Evolutionary conservation across 1,140 invertebrate species (phyloP).

Genomic region (Zaprionus kolodkinae): DNA sequence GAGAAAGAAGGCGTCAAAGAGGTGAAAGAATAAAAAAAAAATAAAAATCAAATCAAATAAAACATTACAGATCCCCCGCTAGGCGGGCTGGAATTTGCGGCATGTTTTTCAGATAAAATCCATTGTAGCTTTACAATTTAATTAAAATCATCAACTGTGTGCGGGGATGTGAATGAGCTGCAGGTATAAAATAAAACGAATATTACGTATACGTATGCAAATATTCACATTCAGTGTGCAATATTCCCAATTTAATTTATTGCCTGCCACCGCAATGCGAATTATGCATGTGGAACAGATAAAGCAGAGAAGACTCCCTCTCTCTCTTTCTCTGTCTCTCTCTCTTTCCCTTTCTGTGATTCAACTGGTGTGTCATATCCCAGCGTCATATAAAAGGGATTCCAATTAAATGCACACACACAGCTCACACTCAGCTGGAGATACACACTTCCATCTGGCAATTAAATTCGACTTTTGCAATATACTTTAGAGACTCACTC

Average conservation of each 20-base stretch:
- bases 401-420: conserved; percentile 2
- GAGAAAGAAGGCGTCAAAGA: neutral
- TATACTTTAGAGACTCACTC: neutral
- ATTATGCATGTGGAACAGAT: conserved; percentile 24
- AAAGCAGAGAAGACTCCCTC: neutral
- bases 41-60: neutral
- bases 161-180: too few relatives aligned
- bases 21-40: neutral
- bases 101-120: conserved; percentile 30
- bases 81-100: conserved; percentile 18
- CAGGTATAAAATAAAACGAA: neutral
- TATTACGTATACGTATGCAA: conserved; percentile 4
- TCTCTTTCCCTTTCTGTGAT: neutral
- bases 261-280: conserved; percentile 18
- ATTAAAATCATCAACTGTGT: conserved; percentile 36
- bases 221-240: conserved; percentile 6
- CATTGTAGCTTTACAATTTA: conserved; percentile 21
- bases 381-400: neutral
- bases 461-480: neutral
- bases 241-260: conserved; percentile 17
- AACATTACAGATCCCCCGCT: neutral
- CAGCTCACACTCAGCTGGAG: neutral
- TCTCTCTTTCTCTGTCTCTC: neutral
- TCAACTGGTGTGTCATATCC: neutral
- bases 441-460: neutral